Conservation (phyloP, 2,113 vertebrate species). For the Chauna torquata region DNA sequence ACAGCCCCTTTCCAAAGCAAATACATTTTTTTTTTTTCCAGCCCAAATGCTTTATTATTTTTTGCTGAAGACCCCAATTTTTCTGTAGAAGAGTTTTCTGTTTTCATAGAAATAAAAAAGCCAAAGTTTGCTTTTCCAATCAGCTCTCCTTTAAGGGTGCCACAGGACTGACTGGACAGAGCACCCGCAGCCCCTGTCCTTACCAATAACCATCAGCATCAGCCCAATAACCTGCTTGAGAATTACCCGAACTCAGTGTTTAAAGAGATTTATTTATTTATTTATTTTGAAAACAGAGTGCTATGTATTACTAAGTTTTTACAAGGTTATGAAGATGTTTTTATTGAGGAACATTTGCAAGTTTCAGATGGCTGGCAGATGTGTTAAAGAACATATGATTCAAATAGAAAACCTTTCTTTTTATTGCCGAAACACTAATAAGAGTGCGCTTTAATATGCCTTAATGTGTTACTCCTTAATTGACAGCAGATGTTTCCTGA, state of each 20-base stretch:
- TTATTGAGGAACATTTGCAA: conserved; percentile 40
- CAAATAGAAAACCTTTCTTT: conserved; percentile 69
- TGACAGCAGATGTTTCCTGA: conserved; percentile 76
- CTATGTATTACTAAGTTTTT: neutral
- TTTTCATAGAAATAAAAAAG: neutral
- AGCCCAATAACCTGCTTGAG: neutral
- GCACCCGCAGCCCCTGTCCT: neutral
- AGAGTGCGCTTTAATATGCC: conserved; percentile 70
- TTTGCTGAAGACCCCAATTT: neutral
- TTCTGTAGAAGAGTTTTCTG: neutral
- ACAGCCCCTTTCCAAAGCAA: neutral
- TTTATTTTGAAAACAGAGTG: neutral
- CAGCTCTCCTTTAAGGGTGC: neutral
- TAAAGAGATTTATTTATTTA: neutral
- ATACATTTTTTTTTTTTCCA: neutral
- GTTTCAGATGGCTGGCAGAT: conserved; percentile 68
- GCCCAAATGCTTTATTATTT: neutral
- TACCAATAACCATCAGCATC: neutral
- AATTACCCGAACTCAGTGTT: neutral
- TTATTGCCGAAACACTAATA: conserved; percentile 75
- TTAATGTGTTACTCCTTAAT: conserved; percentile 76
- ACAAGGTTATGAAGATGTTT: conserved; percentile 56
- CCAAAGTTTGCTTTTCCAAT: neutral
- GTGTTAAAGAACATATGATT: conserved; percentile 64
- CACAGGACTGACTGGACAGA: neutral